Percentiles rank a stretch among this genome's conserved stretches.
phyloP scores from a whole-genome alignment of 2,888 invertebrate genomes.

The Tridacna crocea region DNA sequence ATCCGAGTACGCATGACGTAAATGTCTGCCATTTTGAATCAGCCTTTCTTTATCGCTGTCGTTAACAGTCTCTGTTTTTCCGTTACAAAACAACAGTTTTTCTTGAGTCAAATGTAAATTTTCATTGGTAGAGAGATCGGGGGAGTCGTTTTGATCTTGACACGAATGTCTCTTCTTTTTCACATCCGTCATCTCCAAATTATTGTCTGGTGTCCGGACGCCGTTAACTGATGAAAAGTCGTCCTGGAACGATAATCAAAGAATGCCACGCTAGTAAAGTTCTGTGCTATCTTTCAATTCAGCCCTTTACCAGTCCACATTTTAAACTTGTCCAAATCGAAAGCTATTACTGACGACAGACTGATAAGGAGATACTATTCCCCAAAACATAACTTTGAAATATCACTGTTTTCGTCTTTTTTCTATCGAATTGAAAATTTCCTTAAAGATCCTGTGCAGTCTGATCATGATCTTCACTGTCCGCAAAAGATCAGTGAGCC shows the following conservation, averaged over 20 bases:
- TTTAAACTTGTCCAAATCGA: no score
- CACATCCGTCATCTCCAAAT: slow-evolving; percentile 29
- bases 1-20: neutral
- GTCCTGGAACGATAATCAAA: slow-evolving; percentile 1
- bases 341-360: no score
- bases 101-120: neutral
- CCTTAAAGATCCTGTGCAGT: no score
- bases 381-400: no score
- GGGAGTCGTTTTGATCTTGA: neutral
- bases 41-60: slow-evolving; percentile 19
- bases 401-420: no score
- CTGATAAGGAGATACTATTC: no score
- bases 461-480: no score
- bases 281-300: no score
- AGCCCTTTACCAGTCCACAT: no score
- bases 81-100: slow-evolving; percentile 6
- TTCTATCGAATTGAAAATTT: no score
- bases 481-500: no score
- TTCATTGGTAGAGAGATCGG: neutral
- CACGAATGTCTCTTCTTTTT: slow-evolving; percentile 1
- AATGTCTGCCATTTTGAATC: slow-evolving; percentile 1
- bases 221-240: slow-evolving; percentile 26
- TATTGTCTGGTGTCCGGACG: slow-evolving; percentile 6
- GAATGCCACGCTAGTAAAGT: neutral
- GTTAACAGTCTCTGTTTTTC: neutral